Conservation (phyloP, 1,140 invertebrate species). For the Leptinotarsa defecta region DNA sequence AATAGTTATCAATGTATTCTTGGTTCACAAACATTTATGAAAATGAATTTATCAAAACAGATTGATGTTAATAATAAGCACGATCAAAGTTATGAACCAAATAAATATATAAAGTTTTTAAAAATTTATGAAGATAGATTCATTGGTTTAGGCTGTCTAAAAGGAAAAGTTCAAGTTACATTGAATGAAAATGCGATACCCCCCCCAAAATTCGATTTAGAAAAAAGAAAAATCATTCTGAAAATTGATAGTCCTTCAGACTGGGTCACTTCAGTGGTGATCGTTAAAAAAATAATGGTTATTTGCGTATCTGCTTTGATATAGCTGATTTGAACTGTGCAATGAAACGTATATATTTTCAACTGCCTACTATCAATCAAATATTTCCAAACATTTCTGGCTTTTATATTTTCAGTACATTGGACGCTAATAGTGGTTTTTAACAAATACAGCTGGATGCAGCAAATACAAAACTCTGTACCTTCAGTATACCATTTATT, state of each 20-base stretch:
- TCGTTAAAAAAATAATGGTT: conserved; percentile 48
- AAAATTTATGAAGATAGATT: not conserved
- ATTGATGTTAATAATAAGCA: not conserved
- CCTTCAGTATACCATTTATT: conserved; percentile 58
- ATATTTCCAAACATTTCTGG: conserved; percentile 38
- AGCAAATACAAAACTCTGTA: conserved; percentile 52
- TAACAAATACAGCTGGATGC: conserved; percentile 53
- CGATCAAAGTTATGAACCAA: not conserved
- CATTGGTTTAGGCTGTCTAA: not conserved
- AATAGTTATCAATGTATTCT: no score
- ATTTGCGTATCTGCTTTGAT: conserved; percentile 56
- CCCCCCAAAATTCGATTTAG: conserved; percentile 13
- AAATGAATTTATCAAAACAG: no score
- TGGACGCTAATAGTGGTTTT: conserved; percentile 39
- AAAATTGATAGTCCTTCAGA: not conserved
- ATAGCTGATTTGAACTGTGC: conserved; percentile 57
- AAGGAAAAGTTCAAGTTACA: conserved; percentile 16
- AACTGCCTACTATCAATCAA: conserved; percentile 51
- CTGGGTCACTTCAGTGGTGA: not conserved
- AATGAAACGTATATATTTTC: conserved; percentile 40
- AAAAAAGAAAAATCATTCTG: not conserved
- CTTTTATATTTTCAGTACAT: not conserved
- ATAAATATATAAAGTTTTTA: conserved; percentile 8
- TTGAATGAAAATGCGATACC: conserved; percentile 21
- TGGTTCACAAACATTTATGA: no score